Percentiles rank a stretch among this genome's conserved stretches.
Evolutionary conservation across 2,888 invertebrate species (phyloP).

Genomic region (Lutraria lutraria): DNA sequence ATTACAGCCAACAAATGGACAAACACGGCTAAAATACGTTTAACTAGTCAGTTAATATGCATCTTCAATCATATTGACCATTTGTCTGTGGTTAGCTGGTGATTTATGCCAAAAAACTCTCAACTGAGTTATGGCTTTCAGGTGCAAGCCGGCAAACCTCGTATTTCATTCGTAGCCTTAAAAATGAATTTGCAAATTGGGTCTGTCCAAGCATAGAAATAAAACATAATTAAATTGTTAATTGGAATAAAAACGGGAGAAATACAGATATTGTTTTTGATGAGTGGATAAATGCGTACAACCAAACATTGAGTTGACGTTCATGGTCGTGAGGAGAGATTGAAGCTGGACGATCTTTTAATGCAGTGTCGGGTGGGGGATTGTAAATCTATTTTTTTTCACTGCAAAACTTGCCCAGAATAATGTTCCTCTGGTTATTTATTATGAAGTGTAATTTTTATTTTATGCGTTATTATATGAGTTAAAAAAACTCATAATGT

Average conservation of each 20-base stretch:
- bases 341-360: no score
- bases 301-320: neutral
- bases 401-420: no score
- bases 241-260: slow-evolving; percentile 9
- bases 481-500: no score
- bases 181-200: slow-evolving; percentile 38
- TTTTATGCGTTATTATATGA: no score
- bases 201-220: slow-evolving; percentile 45
- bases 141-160: slow-evolving; percentile 55
- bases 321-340: neutral
- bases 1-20: slow-evolving; percentile 49
- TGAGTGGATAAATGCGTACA: neutral
- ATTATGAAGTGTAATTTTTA: no score
- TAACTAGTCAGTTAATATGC: slow-evolving; percentile 51
- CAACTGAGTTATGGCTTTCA: slow-evolving; percentile 59
- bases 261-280: neutral
- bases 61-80: slow-evolving; percentile 28
- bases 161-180: slow-evolving; percentile 59
- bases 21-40: slow-evolving; percentile 31
- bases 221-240: slow-evolving; percentile 33
- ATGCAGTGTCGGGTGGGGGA: no score
- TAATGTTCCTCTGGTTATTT: no score
- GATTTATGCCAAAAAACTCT: slow-evolving; percentile 34
- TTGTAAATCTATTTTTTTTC: no score
- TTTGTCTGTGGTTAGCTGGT: slow-evolving; percentile 30